Conservation (phyloP, 2,888 invertebrate genomes). For the Dorcus hopei region DNA sequence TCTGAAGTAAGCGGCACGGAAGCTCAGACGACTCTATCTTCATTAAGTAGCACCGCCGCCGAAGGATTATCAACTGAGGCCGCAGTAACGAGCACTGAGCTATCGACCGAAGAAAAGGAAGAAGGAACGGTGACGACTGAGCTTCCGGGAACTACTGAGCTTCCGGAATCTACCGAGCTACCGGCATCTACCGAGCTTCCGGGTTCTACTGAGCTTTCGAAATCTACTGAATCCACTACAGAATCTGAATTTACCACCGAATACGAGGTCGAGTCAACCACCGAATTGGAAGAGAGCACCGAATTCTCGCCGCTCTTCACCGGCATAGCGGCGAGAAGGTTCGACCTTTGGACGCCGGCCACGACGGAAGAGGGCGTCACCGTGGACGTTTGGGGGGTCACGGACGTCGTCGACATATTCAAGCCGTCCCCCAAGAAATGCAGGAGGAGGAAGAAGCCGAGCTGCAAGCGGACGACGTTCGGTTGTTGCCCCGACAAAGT, state of each 20-base stretch:
- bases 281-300: conserved; percentile 19
- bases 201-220: conserved; percentile 14
- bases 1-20: not conserved
- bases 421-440: conserved; percentile 57
- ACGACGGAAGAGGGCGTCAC: conserved; percentile 31
- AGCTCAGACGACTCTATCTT: not conserved
- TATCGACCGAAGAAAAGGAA: conserved; percentile 2
- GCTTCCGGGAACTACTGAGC: conserved; percentile 15
- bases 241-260: not conserved
- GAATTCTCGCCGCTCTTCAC: conserved; percentile 5
- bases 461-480: conserved; percentile 64
- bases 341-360: conserved; percentile 37
- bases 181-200: not conserved
- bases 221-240: no score
- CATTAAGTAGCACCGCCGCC: not conserved
- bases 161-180: conserved; percentile 4
- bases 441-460: conserved; percentile 53
- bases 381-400: conserved; percentile 24
- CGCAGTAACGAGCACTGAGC: not conserved
- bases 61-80: not conserved
- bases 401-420: conserved; percentile 42
- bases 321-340: conserved; percentile 10
- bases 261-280: conserved; percentile 20
- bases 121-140: conserved; percentile 4
- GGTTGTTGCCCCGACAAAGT: conserved; percentile 85